Base-by-base conservation (phyloP, 1,140 invertebrate species). In the Thaumatotibia leucotreta region DNA sequence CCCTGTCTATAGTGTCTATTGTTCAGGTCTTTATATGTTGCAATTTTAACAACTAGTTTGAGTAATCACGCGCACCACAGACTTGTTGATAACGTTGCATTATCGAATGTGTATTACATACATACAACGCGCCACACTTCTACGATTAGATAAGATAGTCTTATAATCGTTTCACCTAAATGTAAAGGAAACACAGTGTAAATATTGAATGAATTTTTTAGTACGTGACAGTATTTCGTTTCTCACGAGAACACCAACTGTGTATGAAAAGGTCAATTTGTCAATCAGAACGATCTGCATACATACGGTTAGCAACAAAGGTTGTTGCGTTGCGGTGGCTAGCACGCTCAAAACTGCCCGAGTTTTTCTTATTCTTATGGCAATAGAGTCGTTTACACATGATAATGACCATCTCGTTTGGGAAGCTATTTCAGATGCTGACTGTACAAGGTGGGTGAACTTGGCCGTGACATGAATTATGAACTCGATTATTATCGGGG, bases 401-500 rank as follows among this genome's bases (percentile, higher is more conserved):
- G 22, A 54, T 10, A 50, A 23, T 50, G 17, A 23, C 4, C 3
- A 24, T 54, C 27, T 52, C 2, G 33, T 54, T 54, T 27, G 24
- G n/a, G 17, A 11, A 58, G 14, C 39, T 45, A 4, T 0, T n/a
- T 39, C 39, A 20, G 58, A 23, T 58, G 52, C 52, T 32, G 39
- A 64, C 39, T 66, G 63, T 49, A 32, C 33, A 50, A 67, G 77
- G 79, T 79, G 72, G 74, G 52, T 75, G 79, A 83, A 79, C 81
- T 81, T 76, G 74, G 66, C 74, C 72, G 73, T 79, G 76, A 79
- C 75, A 75, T 49, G 70, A 70, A 72, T 71, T 67, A 65, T 72
- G 67, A 68, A 78, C 72, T 72, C 69, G 68, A 79, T 75, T 74
- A 77, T 68, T 72, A 80, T 73, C 82, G 78, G 84, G 84, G 79